Conservation (phyloP, 2,888 invertebrate species). For the Sphaerophoria taeniata region DNA sequence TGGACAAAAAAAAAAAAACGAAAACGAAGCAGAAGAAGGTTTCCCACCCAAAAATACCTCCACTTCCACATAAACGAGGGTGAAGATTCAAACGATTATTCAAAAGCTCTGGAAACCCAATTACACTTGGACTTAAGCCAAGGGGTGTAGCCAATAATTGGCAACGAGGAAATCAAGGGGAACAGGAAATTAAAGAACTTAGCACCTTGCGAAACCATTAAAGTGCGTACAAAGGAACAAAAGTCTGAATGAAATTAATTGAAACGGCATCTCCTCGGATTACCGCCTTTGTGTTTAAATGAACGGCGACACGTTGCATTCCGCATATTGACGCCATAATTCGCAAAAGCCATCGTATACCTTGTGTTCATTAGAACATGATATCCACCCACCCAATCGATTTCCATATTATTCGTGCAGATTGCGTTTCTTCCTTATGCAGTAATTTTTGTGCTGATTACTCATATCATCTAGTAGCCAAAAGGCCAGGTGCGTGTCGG, state of each 20-base stretch:
- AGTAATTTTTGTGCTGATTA: too few relatives aligned
- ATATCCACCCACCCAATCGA: too few relatives aligned
- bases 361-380: too few relatives aligned
- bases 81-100: slow-evolving; percentile 12
- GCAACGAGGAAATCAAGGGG: slow-evolving; percentile 15
- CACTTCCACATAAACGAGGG: not conserved
- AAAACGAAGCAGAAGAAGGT: not conserved
- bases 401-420: too few relatives aligned
- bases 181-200: slow-evolving; percentile 29
- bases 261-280: slow-evolving; percentile 55
- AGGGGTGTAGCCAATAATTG: slow-evolving; percentile 23
- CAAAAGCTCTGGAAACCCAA: slow-evolving; percentile 29
- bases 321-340: not conserved
- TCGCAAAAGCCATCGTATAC: too few relatives aligned
- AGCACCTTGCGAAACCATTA: slow-evolving; percentile 48
- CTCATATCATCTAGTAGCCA: too few relatives aligned
- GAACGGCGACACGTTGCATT: slow-evolving; percentile 22
- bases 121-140: not conserved
- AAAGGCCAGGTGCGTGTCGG: too few relatives aligned
- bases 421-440: too few relatives aligned
- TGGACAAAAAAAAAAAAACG: slow-evolving; percentile 8
- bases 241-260: slow-evolving; percentile 59
- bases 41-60: not conserved
- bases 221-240: slow-evolving; percentile 58
- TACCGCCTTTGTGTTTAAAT: slow-evolving; percentile 47